Evolutionary conservation across 2,888 invertebrate species (phyloP).

Genomic region (Mactromeris polynyma): DNA sequence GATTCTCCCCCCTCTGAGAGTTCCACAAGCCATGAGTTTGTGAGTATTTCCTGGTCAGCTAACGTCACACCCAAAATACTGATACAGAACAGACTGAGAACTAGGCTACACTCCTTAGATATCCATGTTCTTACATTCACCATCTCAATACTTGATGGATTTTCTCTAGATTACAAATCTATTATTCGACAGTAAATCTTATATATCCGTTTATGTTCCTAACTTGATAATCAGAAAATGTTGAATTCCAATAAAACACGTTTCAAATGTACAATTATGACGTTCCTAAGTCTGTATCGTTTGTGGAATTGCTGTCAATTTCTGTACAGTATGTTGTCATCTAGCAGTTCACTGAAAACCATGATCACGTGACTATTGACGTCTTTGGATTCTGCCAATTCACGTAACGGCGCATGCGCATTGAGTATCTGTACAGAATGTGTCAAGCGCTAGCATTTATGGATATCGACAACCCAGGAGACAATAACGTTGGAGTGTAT

Average conservation of each 20-base stretch:
- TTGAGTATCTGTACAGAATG: constrained; percentile 44
- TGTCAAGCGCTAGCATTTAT: constrained; percentile 49
- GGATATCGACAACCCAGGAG: constrained; percentile 47
- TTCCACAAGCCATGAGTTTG: constrained; percentile 97
- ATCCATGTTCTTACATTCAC: constrained; percentile 60
- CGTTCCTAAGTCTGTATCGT: constrained; percentile 21
- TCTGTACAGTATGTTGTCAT: constrained; percentile 56
- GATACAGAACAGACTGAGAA: constrained; percentile 58
- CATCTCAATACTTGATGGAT: constrained; percentile 54
- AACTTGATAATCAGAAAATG: background rate
- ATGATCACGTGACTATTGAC: constrained; percentile 69
- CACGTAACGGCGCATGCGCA: constrained; percentile 62
- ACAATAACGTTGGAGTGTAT: constrained; percentile 25
- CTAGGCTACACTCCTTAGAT: constrained; percentile 45
- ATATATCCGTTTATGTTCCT: background rate
- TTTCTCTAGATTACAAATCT: background rate
- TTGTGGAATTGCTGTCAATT: constrained; percentile 47
- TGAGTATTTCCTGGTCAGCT: constrained; percentile 91
- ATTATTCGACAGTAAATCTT: background rate
- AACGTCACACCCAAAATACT: constrained; percentile 44
- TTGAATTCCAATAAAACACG: background rate
- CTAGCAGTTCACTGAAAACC: constrained; percentile 51
- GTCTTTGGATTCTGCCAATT: constrained; percentile 66
- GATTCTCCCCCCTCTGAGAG: constrained; percentile 93
- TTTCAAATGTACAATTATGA: constrained; percentile 11